Base-by-base conservation (phyloP, 2,888 invertebrate species). In the Heliconius sara region DNA sequence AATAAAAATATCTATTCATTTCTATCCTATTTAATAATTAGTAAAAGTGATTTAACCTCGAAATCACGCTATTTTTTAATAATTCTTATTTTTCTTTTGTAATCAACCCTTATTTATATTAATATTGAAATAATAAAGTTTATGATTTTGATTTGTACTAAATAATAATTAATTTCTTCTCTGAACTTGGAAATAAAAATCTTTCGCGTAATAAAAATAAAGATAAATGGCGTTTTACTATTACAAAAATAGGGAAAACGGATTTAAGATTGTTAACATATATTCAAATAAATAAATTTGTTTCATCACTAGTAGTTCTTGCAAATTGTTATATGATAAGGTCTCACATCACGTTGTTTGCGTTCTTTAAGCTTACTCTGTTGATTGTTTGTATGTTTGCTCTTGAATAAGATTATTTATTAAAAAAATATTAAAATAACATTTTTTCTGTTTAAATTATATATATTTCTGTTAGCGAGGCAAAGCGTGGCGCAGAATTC, bases 301-400 rank as follows among this genome's bases (percentile, higher is more conserved):
- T 60, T 60, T n/a, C 60, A 60, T 60, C 60, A n/a, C 65, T 65
- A 65, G 27, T 27, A 52, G 47, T 63, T 19, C 30, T 7, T 39
- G 27, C 9, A 27, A 25, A 5, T 52, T 78, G 19, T 66, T 67
- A 74, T 78, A 16, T 78, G 78, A 78, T 74, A 74, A 34, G 78
- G 78, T 74, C 57, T 78, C 73, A 30, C 16, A 13, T 66, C 63
- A 39, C 63, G 76, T n/a, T 63, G 43, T 67, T 76, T 76, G 66
- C 5, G 66, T 76, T 47, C 30, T 66, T 47, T 47, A 66, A 47
- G 66, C 19, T 76, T 66, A 67, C 30, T n/a, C 16, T 66, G 66
- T 75, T 39, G 52, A 25, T 27, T 27, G 25, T 71, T 30, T 34
- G 30, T 72, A 13, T 16, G n/a, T 34, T 0, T 34, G n/a, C n/a